Evolutionary conservation across 2,888 invertebrate species (phyloP).

Genomic region (Oscheius sp.): DNA sequence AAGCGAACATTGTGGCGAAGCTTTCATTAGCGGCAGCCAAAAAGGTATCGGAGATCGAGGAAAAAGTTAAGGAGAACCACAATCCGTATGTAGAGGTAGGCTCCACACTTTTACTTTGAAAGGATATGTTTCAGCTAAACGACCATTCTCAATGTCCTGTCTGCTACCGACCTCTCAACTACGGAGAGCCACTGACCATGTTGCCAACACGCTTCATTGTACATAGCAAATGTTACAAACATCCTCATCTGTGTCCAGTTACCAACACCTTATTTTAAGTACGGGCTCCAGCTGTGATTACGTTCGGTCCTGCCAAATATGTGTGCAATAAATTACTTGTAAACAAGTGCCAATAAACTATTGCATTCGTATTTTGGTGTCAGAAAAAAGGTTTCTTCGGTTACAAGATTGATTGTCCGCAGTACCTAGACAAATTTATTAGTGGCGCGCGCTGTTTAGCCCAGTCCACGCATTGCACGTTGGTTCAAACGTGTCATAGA

Average conservation of each 20-base stretch:
- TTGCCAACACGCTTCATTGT: constrained; percentile 15
- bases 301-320: constrained; percentile 1
- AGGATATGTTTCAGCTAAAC: constrained; percentile 10
- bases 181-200: constrained; percentile 7
- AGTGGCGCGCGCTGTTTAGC: constrained; percentile 23
- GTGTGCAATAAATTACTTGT: not conserved
- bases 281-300: not conserved
- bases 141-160: constrained; percentile 15
- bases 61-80: not conserved
- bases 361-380: too few relatives aligned
- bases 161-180: not conserved
- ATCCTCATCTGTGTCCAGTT: constrained; percentile 25
- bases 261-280: constrained; percentile 7
- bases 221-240: constrained; percentile 15
- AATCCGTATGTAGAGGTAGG: not conserved
- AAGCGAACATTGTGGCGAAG: not conserved
- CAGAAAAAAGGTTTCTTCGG: not conserved
- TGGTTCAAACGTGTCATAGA: constrained; percentile 33
- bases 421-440: not conserved
- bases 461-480: constrained; percentile 5
- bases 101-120: not conserved
- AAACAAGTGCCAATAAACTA: not conserved
- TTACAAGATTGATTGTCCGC: not conserved
- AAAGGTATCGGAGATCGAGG: not conserved
- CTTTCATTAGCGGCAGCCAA: constrained; percentile 3